Evolutionary conservation across 2,888 invertebrate genomes (phyloP).

Genomic region (Chrysodeixis includens): DNA sequence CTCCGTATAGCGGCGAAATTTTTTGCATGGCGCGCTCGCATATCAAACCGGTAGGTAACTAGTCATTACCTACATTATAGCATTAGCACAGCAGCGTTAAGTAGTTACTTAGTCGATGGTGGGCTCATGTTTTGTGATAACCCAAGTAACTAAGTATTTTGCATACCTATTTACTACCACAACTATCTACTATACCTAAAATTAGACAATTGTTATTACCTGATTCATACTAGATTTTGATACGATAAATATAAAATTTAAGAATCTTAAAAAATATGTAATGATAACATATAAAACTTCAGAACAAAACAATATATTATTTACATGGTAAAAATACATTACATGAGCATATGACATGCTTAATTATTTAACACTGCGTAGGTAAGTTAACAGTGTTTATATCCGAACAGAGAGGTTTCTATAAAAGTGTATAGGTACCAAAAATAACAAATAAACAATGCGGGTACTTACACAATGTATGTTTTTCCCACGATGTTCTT

Average conservation of each 20-base stretch:
- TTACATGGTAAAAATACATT: neutral
- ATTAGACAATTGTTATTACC: slow-evolving; percentile 10
- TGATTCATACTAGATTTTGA: neutral
- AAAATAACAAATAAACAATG: slow-evolving; percentile 49
- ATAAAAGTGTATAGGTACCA: slow-evolving; percentile 15
- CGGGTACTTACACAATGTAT: slow-evolving; percentile 72
- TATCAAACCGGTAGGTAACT: slow-evolving; percentile 83
- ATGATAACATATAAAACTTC: neutral
- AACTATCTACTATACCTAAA: neutral
- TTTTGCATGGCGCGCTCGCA: slow-evolving; percentile 82
- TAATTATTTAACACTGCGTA: neutral
- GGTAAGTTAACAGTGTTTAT: neutral
- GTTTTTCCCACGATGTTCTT: slow-evolving; percentile 79
- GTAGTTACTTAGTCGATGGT: slow-evolving; percentile 38
- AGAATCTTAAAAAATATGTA: neutral
- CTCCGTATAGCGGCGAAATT: slow-evolving; percentile 83
- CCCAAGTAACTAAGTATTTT: slow-evolving; percentile 18
- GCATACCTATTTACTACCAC: neutral
- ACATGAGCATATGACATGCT: neutral
- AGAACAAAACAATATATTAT: neutral
- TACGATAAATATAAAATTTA: neutral
- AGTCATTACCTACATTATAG: slow-evolving; percentile 66
- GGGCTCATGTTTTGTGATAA: slow-evolving; percentile 31
- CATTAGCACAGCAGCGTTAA: slow-evolving; percentile 57
- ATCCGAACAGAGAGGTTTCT: neutral